Evolutionary conservation across 2,888 invertebrate genomes (phyloP).

Genomic region (Brachypalpus laphriformis): DNA sequence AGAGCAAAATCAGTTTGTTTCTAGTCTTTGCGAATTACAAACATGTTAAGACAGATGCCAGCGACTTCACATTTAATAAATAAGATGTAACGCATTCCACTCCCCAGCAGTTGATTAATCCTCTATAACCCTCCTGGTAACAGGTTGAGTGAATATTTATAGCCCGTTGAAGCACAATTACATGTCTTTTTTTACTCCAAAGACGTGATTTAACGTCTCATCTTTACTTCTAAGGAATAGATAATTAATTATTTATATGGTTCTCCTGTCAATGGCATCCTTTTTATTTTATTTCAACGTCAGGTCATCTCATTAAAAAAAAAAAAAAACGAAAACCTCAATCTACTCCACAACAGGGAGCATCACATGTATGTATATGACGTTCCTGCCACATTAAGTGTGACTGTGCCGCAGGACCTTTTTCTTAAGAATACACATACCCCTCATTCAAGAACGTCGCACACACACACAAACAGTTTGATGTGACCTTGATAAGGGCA

Average conservation of each 20-base stretch:
- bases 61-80: too few relatives aligned
- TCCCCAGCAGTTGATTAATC: too few relatives aligned
- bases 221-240: neutral
- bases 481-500: constrained; percentile 30
- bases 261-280: constrained; percentile 4
- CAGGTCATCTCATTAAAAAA: constrained; percentile 12
- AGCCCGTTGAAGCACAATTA: neutral
- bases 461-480: neutral
- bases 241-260: constrained; percentile 28
- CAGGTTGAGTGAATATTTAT: too few relatives aligned
- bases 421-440: neutral
- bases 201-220: neutral
- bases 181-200: neutral
- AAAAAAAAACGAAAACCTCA: neutral
- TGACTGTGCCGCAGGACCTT: constrained; percentile 18
- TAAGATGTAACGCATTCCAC: too few relatives aligned
- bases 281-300: neutral
- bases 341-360: neutral
- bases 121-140: too few relatives aligned
- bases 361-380: constrained; percentile 16
- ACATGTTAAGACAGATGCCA: too few relatives aligned
- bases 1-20: too few relatives aligned
- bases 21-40: too few relatives aligned
- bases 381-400: constrained; percentile 31
- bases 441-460: neutral